phyloP scores from a whole-genome alignment of 2,113 vertebrate species.

The Calyptommatus sinebrachiatus region DNA sequence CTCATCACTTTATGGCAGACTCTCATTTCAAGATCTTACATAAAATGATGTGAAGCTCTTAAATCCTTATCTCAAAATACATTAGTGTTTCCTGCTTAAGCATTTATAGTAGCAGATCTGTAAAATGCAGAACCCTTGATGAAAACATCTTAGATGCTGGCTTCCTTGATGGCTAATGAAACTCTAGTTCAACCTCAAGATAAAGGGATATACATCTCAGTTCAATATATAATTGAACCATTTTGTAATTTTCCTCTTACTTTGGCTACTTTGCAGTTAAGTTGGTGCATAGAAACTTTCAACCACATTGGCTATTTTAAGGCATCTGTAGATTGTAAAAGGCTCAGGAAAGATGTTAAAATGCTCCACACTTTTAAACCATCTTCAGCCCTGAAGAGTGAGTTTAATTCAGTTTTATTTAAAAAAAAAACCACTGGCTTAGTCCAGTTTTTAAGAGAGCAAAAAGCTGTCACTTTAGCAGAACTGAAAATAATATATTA shows the following conservation, averaged over 20 bases:
- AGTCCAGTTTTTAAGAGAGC: no score
- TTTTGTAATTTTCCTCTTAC: neutral
- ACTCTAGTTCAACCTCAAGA: constrained; percentile 29
- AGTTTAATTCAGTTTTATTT: neutral
- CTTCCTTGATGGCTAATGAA: neutral
- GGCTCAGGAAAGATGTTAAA: neutral
- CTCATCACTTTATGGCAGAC: constrained; percentile 53
- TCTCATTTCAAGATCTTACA: constrained; percentile 56
- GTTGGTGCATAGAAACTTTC: neutral
- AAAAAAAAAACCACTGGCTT: neutral
- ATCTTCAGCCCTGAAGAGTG: no score
- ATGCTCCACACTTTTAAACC: neutral
- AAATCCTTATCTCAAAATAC: constrained; percentile 47
- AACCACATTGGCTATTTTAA: constrained; percentile 13
- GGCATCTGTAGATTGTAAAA: neutral
- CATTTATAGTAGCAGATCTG: constrained; percentile 29
- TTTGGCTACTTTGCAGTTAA: neutral
- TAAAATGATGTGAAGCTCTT: constrained; percentile 54
- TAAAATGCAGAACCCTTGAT: constrained; percentile 29
- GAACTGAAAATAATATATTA: no score
- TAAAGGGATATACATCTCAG: constrained; percentile 12
- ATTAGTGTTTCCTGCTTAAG: constrained; percentile 51
- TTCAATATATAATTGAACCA: constrained; percentile 47
- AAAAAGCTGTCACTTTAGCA: no score
- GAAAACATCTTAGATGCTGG: constrained; percentile 33